Evolutionary conservation across 1,140 invertebrate genomes (phyloP).

Genomic region (Bilobella aurantiaca): DNA sequence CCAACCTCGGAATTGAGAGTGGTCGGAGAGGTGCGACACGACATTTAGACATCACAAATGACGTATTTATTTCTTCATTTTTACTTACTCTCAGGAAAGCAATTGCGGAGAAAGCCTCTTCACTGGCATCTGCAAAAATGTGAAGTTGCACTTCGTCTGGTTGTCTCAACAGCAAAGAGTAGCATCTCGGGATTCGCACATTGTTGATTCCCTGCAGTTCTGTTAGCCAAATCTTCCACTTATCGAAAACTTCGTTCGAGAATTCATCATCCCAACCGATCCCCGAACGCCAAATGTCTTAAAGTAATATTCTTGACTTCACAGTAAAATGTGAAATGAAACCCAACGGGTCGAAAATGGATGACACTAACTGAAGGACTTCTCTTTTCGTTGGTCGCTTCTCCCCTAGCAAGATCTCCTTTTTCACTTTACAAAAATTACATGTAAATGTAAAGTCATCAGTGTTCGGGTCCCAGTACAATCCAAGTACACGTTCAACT

Average conservation of each 20-base stretch:
- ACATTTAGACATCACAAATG: too few relatives aligned
- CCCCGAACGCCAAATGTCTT: conserved; percentile 24
- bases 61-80: too few relatives aligned
- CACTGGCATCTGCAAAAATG: too few relatives aligned
- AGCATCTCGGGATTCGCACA: conserved; percentile 13
- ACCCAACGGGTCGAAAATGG: conserved; percentile 26
- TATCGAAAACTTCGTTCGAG: neutral
- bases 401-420: neutral
- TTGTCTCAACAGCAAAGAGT: too few relatives aligned
- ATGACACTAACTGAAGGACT: conserved; percentile 3
- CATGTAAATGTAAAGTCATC: conserved; percentile 9
- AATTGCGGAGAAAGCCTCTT: too few relatives aligned
- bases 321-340: conserved; percentile 20
- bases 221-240: conserved; percentile 15
- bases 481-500: conserved; percentile 6
- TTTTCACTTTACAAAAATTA: neutral
- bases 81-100: too few relatives aligned
- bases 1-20: too few relatives aligned
- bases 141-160: too few relatives aligned
- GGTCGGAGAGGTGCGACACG: too few relatives aligned
- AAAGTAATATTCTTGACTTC: conserved; percentile 22
- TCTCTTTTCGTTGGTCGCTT: conserved; percentile 21
- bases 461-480: conserved; percentile 3
- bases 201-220: neutral
- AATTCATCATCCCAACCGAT: conserved; percentile 28